These are phyloP conservation scores for Oceanodroma tethys DNA, from an alignment of 2,113 vertebrate species.

Conservation along the genomic window DNA sequence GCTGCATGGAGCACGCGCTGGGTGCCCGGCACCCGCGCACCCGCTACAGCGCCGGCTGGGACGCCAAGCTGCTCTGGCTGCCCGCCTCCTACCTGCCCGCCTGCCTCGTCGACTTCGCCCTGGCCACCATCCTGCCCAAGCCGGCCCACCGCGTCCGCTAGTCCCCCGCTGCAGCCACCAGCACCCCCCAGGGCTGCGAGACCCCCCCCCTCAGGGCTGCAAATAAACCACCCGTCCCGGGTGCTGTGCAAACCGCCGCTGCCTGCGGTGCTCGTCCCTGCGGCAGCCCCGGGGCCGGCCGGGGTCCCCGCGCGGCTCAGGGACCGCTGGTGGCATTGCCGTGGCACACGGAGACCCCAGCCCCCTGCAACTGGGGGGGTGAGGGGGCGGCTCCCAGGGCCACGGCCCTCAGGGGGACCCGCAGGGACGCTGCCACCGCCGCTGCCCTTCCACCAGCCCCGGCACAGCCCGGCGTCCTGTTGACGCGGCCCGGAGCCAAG, in stretches of 20 bases:
- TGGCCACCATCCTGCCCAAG: slow-evolving; percentile 83
- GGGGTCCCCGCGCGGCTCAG: background rate
- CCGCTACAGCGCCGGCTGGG: slow-evolving; percentile 93
- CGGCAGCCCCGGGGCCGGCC: no score
- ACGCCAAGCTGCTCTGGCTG: slow-evolving; percentile 92
- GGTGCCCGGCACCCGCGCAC: slow-evolving; percentile 80
- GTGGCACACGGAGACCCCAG: background rate
- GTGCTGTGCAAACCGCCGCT: background rate
- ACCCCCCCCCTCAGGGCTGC: background rate
- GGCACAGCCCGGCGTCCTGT: background rate
- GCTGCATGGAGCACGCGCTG: slow-evolving; percentile 88
- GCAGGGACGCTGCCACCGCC: background rate
- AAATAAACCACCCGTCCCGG: background rate
- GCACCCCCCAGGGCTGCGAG: background rate
- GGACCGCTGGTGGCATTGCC: background rate
- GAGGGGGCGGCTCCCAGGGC: background rate
- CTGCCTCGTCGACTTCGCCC: slow-evolving; percentile 78
- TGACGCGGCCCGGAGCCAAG: no score
- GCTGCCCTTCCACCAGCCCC: background rate
- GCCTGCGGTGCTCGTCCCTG: background rate
- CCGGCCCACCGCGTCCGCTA: slow-evolving; percentile 75
- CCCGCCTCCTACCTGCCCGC: slow-evolving; percentile 90
- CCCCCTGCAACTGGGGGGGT: no score
- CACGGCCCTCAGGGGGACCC: background rate
- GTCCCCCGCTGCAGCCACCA: background rate